Percentiles rank a stretch among this genome's conserved stretches.
phyloP scores from a whole-genome alignment of 2,888 invertebrate genomes.

The Andrena marginata region DNA sequence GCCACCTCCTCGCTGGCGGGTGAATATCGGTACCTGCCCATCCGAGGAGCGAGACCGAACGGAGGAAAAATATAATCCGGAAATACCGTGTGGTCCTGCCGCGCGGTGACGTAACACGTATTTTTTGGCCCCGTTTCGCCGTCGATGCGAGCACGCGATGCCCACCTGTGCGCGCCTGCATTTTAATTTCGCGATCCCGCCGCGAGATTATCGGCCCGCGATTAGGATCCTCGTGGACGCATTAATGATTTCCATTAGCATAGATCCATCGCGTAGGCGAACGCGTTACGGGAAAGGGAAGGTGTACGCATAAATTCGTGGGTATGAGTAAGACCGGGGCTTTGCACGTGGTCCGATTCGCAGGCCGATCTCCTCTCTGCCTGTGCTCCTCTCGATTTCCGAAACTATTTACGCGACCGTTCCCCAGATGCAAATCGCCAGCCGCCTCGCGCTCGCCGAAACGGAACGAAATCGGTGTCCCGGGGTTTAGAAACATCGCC shows the following conservation, averaged over 20 bases:
- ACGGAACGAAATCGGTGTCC: neutral
- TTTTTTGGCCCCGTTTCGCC: slow-evolving; percentile 43
- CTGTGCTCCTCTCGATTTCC: slow-evolving; percentile 23
- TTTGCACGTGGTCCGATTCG: slow-evolving; percentile 73
- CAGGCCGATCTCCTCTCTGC: slow-evolving; percentile 43
- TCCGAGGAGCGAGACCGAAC: neutral
- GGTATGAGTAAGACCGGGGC: slow-evolving; percentile 56
- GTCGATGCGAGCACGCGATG: slow-evolving; percentile 73
- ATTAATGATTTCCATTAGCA: slow-evolving; percentile 83
- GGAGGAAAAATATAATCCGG: slow-evolving; percentile 44
- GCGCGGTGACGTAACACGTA: slow-evolving; percentile 66
- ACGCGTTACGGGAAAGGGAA: slow-evolving; percentile 64
- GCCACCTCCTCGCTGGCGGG: neutral
- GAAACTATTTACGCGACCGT: neutral
- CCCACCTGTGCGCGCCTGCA: slow-evolving; percentile 80
- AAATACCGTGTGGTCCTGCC: slow-evolving; percentile 58
- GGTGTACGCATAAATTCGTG: slow-evolving; percentile 52
- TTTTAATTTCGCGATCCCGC: slow-evolving; percentile 78
- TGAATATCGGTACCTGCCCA: neutral
- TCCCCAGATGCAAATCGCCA: slow-evolving; percentile 15
- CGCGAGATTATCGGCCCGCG: slow-evolving; percentile 69
- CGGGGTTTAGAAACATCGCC: neutral
- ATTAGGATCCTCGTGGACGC: slow-evolving; percentile 79
- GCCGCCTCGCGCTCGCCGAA: neutral
- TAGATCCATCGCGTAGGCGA: slow-evolving; percentile 81